These are phyloP conservation scores for Neopipo cinnamomea DNA, from an alignment of 2,113 vertebrate genomes.

Conservation along the genomic window DNA sequence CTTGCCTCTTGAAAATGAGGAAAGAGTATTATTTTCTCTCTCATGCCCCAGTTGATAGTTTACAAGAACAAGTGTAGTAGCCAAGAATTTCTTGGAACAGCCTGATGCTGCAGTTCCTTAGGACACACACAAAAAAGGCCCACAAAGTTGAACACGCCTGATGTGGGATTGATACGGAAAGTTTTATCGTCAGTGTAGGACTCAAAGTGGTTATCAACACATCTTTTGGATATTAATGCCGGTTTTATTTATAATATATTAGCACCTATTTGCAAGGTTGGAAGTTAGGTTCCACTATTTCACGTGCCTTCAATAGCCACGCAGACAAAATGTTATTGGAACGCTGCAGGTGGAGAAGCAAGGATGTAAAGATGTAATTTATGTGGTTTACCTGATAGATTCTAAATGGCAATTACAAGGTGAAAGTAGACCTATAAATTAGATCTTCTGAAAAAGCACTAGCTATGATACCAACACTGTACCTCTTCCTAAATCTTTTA, in stretches of 20 bases:
- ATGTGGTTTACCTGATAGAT: neutral
- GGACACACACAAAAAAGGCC: neutral
- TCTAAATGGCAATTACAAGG: neutral
- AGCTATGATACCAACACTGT: neutral
- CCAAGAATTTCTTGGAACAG: neutral
- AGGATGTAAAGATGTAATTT: neutral
- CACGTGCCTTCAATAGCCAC: no score
- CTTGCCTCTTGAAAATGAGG: neutral
- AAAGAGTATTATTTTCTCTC: neutral
- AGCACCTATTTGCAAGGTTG: neutral
- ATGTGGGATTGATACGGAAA: neutral
- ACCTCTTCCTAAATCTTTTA: neutral
- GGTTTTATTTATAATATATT: neutral
- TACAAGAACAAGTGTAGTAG: neutral
- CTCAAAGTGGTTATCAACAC: neutral
- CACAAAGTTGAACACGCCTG: neutral
- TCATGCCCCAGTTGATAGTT: neutral
- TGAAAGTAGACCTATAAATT: neutral
- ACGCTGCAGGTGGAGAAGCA: neutral
- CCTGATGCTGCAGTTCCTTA: neutral
- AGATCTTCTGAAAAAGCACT: neutral
- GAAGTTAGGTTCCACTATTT: neutral
- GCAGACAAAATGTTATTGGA: neutral
- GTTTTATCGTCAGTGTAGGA: neutral
- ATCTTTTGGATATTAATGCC: neutral